Percentiles rank a stretch among this genome's conserved stretches.
These are phyloP conservation scores for Telmatochromis sp. DNA, from an alignment of 2,113 vertebrate species.

Conservation along the genomic window DNA sequence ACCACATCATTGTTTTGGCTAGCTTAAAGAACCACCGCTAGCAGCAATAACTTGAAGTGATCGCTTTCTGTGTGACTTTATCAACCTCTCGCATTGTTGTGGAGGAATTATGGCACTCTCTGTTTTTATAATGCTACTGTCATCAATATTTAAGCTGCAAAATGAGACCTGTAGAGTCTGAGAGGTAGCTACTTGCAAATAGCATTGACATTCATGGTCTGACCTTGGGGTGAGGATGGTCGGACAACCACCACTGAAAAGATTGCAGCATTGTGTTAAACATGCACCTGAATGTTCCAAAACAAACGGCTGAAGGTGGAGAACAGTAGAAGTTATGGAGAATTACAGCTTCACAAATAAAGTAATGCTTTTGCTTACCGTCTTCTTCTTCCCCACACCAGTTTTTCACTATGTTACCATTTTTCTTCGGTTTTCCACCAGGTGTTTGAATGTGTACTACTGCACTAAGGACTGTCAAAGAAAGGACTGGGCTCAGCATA, in stretches of 20 bases:
- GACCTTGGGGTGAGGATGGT: not conserved
- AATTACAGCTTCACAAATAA: not conserved
- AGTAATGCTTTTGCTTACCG: not conserved
- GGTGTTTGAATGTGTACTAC: slow-evolving; percentile 95
- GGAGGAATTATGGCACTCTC: not conserved
- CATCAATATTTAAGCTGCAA: not conserved
- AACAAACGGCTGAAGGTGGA: not conserved
- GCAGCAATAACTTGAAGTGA: not conserved
- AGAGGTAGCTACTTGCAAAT: not conserved
- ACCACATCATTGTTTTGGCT: not conserved
- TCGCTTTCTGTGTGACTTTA: not conserved
- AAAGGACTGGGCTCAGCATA: slow-evolving; percentile 86
- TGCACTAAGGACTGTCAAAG: slow-evolving; percentile 83
- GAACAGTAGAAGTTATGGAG: not conserved
- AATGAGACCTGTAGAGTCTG: not conserved
- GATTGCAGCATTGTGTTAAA: not conserved
- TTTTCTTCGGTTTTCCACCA: slow-evolving; percentile 16
- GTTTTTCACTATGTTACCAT: not conserved
- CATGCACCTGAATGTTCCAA: not conserved
- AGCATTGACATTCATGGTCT: not conserved
- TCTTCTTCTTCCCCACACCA: not conserved
- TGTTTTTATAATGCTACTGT: not conserved
- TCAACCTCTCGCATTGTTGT: not conserved
- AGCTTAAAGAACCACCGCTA: not conserved
- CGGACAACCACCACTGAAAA: not conserved